Percentiles rank a stretch among this genome's conserved stretches.
Conservation (phyloP, 1,140 invertebrate genomes). For the Hesperophylax magnus region DNA sequence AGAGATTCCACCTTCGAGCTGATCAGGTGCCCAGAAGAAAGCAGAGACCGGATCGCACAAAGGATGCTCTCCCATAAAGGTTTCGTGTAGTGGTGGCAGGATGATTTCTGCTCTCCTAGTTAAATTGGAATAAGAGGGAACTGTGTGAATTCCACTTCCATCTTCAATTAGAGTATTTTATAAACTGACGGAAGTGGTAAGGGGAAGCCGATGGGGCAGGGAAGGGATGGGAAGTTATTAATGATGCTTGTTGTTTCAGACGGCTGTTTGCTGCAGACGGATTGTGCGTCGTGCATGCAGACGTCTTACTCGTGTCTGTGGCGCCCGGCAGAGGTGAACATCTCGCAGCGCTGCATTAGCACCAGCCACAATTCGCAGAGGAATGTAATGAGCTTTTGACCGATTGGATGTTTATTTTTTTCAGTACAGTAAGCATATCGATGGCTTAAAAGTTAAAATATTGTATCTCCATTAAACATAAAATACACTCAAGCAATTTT, state of each 20-base stretch:
- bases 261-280: constrained; percentile 74
- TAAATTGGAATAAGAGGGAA: too few relatives aligned
- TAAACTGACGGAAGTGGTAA: too few relatives aligned
- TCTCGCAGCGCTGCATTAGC: constrained; percentile 53
- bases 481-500: too few relatives aligned
- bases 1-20: constrained; percentile 50
- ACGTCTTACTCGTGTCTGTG: constrained; percentile 83
- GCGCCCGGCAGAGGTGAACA: constrained; percentile 73
- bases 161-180: too few relatives aligned
- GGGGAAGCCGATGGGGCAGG: too few relatives aligned
- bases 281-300: constrained; percentile 81
- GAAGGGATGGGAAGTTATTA: too few relatives aligned
- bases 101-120: too few relatives aligned
- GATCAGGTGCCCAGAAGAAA: constrained; percentile 69
- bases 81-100: constrained; percentile 12
- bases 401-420: too few relatives aligned
- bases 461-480: too few relatives aligned
- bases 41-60: constrained; percentile 64
- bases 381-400: constrained; percentile 33
- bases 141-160: too few relatives aligned
- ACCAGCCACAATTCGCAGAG: constrained; percentile 52
- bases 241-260: constrained; percentile 8
- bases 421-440: too few relatives aligned
- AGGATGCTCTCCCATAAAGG: constrained; percentile 72
- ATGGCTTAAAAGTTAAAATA: too few relatives aligned